Evolutionary conservation across 35 echinoderm and acorn worm genomes (phyloP).

Genomic region (Holothuria glaberrima): DNA sequence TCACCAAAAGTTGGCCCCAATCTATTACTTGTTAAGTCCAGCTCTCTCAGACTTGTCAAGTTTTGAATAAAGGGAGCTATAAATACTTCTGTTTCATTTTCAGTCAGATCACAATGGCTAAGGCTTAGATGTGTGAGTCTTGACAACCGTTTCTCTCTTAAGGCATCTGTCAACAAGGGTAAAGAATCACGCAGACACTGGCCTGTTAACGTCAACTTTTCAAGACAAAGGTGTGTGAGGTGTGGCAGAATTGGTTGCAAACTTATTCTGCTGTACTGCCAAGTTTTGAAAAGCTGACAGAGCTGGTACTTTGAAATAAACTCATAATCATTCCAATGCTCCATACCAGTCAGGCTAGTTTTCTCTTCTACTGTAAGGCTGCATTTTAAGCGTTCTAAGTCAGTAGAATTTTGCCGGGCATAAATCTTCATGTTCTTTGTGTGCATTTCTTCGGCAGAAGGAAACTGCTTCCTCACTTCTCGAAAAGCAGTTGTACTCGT

Average conservation of each 20-base stretch:
- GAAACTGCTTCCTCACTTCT: constrained; percentile 11
- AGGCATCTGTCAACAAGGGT: background rate
- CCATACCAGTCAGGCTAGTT: background rate
- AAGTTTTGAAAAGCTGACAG: constrained; percentile 27
- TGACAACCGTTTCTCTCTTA: background rate
- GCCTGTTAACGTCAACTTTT: background rate
- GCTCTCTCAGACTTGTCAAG: background rate
- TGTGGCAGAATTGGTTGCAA: background rate
- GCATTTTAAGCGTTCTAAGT: background rate
- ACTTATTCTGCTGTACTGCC: constrained; percentile 31
- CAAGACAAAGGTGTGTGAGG: background rate
- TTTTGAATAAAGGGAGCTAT: background rate
- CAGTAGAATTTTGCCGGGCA: background rate
- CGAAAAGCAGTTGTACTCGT: constrained; percentile 19
- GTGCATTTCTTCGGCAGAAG: constrained; percentile 12
- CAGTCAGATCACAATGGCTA: constrained; percentile 5
- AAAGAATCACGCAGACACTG: background rate
- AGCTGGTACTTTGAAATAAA: constrained; percentile 43
- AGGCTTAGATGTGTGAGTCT: constrained; percentile 2
- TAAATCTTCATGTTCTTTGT: constrained; percentile 38
- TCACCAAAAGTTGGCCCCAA: constrained; percentile 28
- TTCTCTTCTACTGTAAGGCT: background rate
- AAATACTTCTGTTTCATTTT: background rate
- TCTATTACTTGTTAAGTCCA: constrained; percentile 26
- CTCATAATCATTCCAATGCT: constrained; percentile 39